A percentile compares a stretch with the other conserved stretches of the same genome.
phyloP scores from a whole-genome alignment of 2,113 vertebrate species.

The Psittacus erithacus region DNA sequence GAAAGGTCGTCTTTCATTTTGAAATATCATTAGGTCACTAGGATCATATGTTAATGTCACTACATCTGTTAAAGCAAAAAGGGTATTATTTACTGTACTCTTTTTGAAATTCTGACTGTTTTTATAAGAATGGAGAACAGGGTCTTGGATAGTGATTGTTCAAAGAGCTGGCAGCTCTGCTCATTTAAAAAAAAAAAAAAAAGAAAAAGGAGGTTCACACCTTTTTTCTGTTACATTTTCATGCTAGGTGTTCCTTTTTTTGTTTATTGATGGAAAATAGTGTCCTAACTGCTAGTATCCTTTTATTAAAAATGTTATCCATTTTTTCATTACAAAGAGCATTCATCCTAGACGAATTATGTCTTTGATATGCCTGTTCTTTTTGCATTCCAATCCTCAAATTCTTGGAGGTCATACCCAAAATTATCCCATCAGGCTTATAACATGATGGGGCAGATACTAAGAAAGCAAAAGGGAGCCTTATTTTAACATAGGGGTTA shows the following conservation, averaged over 20 bases:
- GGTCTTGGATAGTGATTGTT: neutral
- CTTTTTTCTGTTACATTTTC: neutral
- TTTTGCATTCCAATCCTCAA: neutral
- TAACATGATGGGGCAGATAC: neutral
- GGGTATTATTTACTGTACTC: neutral
- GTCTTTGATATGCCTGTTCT: neutral
- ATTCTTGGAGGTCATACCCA: neutral
- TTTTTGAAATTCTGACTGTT: neutral
- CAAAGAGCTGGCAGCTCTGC: neutral
- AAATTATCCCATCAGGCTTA: neutral
- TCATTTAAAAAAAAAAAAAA: neutral
- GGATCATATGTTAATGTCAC: neutral
- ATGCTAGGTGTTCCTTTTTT: neutral
- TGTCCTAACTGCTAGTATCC: neutral
- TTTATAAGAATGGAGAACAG: neutral
- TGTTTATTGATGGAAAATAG: neutral
- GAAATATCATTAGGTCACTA: neutral
- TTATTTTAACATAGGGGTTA: neutral
- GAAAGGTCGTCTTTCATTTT: conserved; percentile 24
- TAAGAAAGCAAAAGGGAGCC: neutral
- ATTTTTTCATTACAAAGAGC: neutral
- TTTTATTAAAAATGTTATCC: neutral
- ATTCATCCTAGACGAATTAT: neutral
- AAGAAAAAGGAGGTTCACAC: neutral
- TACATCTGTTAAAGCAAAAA: neutral